Percentiles rank a stretch among this genome's conserved stretches.
These are phyloP conservation scores for Itoplectis maculator DNA, from an alignment of 2,888 invertebrate genomes.

Conservation along the genomic window DNA sequence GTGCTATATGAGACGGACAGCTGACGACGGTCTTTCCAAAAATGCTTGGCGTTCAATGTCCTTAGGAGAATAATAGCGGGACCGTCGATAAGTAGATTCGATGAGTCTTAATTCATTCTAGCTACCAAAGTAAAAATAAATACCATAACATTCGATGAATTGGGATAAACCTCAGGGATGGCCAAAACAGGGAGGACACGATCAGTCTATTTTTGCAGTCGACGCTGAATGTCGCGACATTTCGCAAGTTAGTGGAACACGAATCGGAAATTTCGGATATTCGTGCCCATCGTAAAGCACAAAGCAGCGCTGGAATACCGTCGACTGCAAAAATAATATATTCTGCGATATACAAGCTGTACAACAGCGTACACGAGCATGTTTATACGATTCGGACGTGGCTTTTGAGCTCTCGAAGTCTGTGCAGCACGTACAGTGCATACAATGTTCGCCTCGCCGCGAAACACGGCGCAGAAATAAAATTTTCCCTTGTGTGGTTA, in stretches of 20 bases:
- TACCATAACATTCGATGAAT: background rate
- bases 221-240: background rate
- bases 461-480: slow-evolving; percentile 19
- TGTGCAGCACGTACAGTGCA: background rate
- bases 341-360: background rate
- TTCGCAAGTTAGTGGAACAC: background rate
- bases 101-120: background rate
- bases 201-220: background rate
- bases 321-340: background rate
- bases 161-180: background rate
- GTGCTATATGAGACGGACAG: background rate
- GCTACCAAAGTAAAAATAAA: background rate
- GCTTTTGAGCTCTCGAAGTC: background rate
- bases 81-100: no score
- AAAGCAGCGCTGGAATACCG: background rate
- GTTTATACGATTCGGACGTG: slow-evolving; percentile 1
- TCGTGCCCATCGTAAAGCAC: background rate
- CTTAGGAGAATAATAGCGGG: no score
- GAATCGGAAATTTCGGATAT: background rate
- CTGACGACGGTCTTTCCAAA: background rate
- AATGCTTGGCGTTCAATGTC: background rate
- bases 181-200: background rate
- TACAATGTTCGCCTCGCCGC: background rate
- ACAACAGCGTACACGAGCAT: background rate
- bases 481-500: background rate